Conservation (phyloP, 53 echinoderm and acorn worm genomes). For the Temnopleurus reevesii region DNA sequence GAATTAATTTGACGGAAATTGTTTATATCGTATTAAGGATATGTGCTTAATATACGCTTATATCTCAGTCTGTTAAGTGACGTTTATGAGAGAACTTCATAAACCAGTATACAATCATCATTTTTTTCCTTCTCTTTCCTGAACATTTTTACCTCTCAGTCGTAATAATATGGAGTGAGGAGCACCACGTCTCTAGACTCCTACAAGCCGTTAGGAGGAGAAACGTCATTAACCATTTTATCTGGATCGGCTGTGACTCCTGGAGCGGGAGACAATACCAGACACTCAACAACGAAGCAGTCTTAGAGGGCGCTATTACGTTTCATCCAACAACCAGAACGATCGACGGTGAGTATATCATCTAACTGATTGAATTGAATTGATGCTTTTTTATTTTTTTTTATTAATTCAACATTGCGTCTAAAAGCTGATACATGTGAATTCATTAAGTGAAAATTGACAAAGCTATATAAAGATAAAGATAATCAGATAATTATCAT, state of each 20-base stretch:
- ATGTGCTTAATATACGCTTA: too few relatives aligned
- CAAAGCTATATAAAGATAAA: too few relatives aligned
- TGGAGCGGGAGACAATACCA: conserved; percentile 78
- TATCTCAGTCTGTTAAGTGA: too few relatives aligned
- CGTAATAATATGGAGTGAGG: conserved; percentile 77
- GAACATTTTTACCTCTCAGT: conserved; percentile 41
- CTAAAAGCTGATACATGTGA: too few relatives aligned
- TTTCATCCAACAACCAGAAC: conserved; percentile 75
- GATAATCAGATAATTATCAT: too few relatives aligned
- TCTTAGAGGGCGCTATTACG: conserved; percentile 88
- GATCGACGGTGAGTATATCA: conserved; percentile 59
- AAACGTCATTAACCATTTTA: conserved; percentile 53
- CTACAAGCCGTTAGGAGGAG: conserved; percentile 65
- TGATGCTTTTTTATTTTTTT: too few relatives aligned
- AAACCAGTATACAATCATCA: too few relatives aligned
- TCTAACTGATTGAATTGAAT: too few relatives aligned
- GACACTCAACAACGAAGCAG: conserved; percentile 58
- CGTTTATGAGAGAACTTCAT: too few relatives aligned
- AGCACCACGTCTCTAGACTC: conserved; percentile 61
- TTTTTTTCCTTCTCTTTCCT: neutral
- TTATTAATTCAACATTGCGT: too few relatives aligned
- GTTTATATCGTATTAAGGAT: neutral
- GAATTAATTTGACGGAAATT: neutral
- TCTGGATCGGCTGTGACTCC: conserved; percentile 79
- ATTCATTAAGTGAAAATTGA: too few relatives aligned